phyloP scores from a whole-genome alignment of 2,797 vertebrate genomes.

The Eidolon dupreanum region DNA sequence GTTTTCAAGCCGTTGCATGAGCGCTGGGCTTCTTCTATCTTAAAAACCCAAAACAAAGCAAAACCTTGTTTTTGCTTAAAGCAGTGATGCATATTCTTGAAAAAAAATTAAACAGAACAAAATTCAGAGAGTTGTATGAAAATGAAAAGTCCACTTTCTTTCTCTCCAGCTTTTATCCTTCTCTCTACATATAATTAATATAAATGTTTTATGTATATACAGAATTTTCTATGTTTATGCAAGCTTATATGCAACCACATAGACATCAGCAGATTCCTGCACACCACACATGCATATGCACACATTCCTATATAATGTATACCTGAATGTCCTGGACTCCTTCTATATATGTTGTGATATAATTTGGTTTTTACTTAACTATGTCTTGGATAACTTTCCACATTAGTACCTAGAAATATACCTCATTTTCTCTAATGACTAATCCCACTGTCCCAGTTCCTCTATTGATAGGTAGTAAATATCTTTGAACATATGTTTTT shows the following conservation, averaged over 20 bases:
- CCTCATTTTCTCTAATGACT: not conserved
- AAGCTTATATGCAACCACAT: not conserved
- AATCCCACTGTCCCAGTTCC: not conserved
- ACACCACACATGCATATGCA: not conserved
- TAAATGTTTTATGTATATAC: not conserved
- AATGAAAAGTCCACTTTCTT: constrained; percentile 10
- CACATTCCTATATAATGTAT: not conserved
- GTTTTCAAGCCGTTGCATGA: constrained; percentile 67
- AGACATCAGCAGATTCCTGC: not conserved
- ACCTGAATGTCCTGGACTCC: not conserved
- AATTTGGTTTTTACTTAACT: not conserved
- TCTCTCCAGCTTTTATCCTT: not conserved
- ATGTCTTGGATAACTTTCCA: not conserved
- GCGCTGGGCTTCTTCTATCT: constrained; percentile 8
- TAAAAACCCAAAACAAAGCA: not conserved
- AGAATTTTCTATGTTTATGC: not conserved
- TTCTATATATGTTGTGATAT: not conserved
- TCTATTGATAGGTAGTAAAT: not conserved
- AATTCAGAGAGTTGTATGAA: not conserved
- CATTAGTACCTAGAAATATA: not conserved
- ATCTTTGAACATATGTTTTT: constrained; percentile 20
- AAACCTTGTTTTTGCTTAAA: constrained; percentile 4
- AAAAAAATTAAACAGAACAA: not conserved
- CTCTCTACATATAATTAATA: not conserved
- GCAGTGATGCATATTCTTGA: not conserved